Evolutionary conservation across 2,113 vertebrate species (phyloP).

Genomic region (Girardinichthys multiradiatus): DNA sequence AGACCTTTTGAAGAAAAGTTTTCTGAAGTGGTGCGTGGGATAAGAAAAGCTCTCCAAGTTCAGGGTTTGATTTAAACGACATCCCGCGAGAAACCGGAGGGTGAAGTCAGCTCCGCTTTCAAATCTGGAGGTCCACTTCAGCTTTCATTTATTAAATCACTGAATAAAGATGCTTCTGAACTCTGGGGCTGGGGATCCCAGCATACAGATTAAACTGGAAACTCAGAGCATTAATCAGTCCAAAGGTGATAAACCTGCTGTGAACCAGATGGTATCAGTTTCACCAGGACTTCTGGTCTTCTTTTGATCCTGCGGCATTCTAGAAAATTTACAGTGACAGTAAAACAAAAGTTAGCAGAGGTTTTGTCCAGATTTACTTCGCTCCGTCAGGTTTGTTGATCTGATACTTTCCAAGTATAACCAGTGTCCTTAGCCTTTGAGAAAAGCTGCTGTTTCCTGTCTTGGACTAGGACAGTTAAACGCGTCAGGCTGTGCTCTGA

Average conservation of each 20-base stretch:
- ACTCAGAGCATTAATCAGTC: neutral
- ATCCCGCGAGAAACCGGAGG: conserved; percentile 55
- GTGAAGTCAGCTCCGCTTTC: conserved; percentile 13
- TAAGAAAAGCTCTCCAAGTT: conserved; percentile 70
- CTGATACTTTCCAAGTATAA: neutral
- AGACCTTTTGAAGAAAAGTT: conserved; percentile 42
- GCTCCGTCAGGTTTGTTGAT: no score
- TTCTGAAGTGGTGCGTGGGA: conserved; percentile 41
- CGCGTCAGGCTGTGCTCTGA: neutral
- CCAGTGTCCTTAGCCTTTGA: neutral
- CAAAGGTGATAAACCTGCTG: neutral
- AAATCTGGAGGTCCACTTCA: conserved; percentile 2
- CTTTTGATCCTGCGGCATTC: no score
- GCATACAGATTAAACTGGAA: neutral
- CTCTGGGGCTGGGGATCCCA: no score
- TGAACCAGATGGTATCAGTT: neutral
- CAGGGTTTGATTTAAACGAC: conserved; percentile 56
- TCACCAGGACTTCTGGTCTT: no score
- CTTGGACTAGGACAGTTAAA: neutral
- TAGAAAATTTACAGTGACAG: no score
- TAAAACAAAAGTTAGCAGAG: no score
- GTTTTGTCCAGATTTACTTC: no score
- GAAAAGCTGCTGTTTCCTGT: neutral
- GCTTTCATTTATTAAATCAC: neutral
- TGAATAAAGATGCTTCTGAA: neutral